These are phyloP conservation scores for Diorhabda carinulata DNA, from an alignment of 1,140 invertebrate genomes.

Conservation along the genomic window DNA sequence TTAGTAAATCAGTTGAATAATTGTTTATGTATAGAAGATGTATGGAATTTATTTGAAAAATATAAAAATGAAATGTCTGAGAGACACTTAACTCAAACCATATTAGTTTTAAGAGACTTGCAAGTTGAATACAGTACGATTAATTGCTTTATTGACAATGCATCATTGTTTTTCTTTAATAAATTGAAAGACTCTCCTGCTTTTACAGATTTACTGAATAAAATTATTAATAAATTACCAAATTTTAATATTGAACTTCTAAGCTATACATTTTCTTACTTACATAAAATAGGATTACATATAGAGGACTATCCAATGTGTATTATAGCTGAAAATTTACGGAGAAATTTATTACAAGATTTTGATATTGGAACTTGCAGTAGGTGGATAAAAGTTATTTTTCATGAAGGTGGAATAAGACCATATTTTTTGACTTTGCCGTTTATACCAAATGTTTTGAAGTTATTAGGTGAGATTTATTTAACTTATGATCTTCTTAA, in stretches of 20 bases:
- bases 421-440: constrained; percentile 30
- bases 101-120: constrained; percentile 40
- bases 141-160: constrained; percentile 22
- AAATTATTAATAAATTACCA: constrained; percentile 24
- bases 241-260: constrained; percentile 31
- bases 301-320: constrained; percentile 28
- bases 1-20: constrained; percentile 29
- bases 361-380: constrained; percentile 27
- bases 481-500: not conserved
- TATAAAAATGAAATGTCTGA: constrained; percentile 26
- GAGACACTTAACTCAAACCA: constrained; percentile 34
- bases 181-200: constrained; percentile 27
- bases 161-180: constrained; percentile 26
- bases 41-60: constrained; percentile 33
- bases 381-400: constrained; percentile 32
- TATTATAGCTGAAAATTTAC: constrained; percentile 28
- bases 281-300: constrained; percentile 37
- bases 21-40: constrained; percentile 37
- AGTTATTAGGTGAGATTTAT: constrained; percentile 31
- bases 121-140: constrained; percentile 35
- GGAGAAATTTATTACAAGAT: constrained; percentile 24
- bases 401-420: constrained; percentile 30
- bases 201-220: constrained; percentile 31
- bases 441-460: constrained; percentile 34
- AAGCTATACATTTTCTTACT: constrained; percentile 37